Base-by-base conservation (phyloP, 1,140 invertebrate species). In the Heliconius eleuchia region DNA sequence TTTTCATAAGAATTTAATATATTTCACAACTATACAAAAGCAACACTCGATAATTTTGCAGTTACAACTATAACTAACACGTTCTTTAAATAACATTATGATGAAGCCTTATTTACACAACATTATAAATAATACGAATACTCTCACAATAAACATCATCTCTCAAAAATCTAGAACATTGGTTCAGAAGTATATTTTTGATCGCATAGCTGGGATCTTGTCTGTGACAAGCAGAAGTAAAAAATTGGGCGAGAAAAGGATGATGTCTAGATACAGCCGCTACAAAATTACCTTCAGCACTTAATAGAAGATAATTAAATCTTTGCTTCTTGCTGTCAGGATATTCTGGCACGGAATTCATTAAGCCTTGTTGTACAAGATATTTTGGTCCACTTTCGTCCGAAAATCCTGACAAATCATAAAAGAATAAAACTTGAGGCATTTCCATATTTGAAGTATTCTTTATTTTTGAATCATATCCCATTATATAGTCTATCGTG, bases 91-190 rank as follows among this genome's bases (percentile, higher is more conserved):
- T 27, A 66, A 30, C 13, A 66, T 13, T 66, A 30, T 13, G 27
- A 66, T 0, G 9, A 66, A 66, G 0, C 60, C 4, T 3, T 82
- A 76, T 71, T 78, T 76, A 79, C 13, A 83, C 77, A 84, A 84
- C 75, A 82, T 83, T 88, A 86, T 79, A 87, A 82, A 80, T 88
- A 76, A 89, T 83, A 85, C 79, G 81, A 86, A 93, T 89, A 79
- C 87, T 91, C 72, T 89, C 87, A 82, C 92, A 93, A 83, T 91
- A 91, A n/a, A 85, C 39, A 76, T 93, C 88, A 78, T 89, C 81
- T 76, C 81, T 88, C 74, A 87, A 81, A 71, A 85, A 80, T 34
- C 81, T 83, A 77, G 88, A 86, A 79, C 92, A 93, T 77, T 91
- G 88, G 9, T 80, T 86, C 70, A 88, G 76, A 60, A 91, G 70